Conservation (phyloP, 2,113 vertebrate genomes). For the Ceyx margarethae region DNA sequence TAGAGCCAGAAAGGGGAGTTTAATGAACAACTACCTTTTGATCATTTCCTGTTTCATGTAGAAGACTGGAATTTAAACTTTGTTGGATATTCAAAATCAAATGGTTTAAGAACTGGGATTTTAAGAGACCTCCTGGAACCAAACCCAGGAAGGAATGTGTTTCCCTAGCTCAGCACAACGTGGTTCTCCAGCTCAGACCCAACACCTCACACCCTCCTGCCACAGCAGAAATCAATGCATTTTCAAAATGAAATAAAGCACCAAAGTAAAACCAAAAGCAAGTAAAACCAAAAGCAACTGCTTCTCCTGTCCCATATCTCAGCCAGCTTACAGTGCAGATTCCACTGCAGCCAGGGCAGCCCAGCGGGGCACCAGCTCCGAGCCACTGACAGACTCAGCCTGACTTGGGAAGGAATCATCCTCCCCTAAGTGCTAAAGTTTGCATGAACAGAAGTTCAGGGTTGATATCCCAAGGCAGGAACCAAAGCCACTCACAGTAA, state of each 20-base stretch:
- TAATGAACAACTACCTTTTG: background rate
- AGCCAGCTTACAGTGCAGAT: background rate
- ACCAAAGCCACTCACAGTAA: background rate
- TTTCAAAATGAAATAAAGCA: background rate
- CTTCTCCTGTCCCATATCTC: background rate
- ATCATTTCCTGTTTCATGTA: background rate
- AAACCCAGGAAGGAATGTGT: background rate
- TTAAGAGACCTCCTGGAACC: background rate
- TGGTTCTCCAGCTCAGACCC: background rate
- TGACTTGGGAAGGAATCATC: background rate
- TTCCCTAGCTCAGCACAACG: background rate
- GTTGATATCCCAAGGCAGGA: background rate
- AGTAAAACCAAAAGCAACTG: background rate
- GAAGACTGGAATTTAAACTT: background rate
- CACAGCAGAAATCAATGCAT: background rate
- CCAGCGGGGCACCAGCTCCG: background rate
- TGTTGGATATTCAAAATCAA: background rate
- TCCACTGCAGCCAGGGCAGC: background rate
- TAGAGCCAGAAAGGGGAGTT: fast-evolving
- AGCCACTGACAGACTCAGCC: too few relatives aligned
- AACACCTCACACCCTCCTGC: background rate
- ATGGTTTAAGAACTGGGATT: background rate
- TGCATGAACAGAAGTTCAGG: background rate
- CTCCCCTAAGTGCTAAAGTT: background rate
- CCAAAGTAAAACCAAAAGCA: background rate